Evolutionary conservation across 2,888 invertebrate species (phyloP).

Genomic region (Dicyrtomina minuta): DNA sequence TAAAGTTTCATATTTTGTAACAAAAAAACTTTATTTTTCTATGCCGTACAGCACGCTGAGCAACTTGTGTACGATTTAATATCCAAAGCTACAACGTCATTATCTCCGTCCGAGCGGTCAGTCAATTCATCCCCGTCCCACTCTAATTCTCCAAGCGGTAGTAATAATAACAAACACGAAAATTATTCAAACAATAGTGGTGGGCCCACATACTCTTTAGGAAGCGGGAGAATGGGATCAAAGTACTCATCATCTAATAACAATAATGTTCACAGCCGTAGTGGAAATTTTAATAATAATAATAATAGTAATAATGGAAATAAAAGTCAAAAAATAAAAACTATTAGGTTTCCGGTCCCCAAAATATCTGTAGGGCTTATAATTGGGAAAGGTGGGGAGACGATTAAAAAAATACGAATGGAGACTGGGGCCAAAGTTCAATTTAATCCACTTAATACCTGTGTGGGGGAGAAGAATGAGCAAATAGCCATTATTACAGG

Average conservation of each 20-base stretch:
- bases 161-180: constrained; percentile 2
- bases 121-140: too few species aligned
- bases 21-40: constrained; percentile 91
- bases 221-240: too few species aligned
- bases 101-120: constrained; percentile 47
- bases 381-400: constrained; percentile 95
- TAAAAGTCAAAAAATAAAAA: constrained; percentile 47
- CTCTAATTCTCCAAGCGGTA: constrained; percentile 47
- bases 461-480: constrained; percentile 51
- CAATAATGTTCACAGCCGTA: too few species aligned
- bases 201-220: too few species aligned
- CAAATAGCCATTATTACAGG: constrained; percentile 38
- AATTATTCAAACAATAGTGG: constrained; percentile 41
- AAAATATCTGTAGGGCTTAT: constrained; percentile 93
- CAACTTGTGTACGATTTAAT: constrained; percentile 89
- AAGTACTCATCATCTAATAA: too few species aligned
- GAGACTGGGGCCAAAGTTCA: constrained; percentile 93
- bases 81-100: too few species aligned
- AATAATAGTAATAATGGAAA: constrained; percentile 58
- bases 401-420: constrained; percentile 94
- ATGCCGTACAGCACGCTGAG: constrained; percentile 84
- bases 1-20: too few species aligned
- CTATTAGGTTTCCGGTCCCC: constrained; percentile 77
- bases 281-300: too few species aligned
- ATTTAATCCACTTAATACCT: constrained; percentile 61